These are phyloP conservation scores for Pitta sordida DNA, from an alignment of 2,113 vertebrate genomes.

Conservation along the genomic window DNA sequence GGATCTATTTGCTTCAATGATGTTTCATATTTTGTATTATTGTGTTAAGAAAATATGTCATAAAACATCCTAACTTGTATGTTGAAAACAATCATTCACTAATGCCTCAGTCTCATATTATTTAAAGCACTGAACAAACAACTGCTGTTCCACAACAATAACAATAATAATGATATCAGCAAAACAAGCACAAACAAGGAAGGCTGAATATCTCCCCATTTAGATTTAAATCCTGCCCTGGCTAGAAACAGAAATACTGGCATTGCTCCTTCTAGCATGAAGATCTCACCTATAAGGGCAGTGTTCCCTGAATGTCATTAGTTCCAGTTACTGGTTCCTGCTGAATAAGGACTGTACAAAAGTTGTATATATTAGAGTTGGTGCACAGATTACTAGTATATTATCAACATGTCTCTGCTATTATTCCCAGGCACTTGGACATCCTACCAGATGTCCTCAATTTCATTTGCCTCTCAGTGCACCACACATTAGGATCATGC, in stretches of 20 bases:
- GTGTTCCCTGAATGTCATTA: constrained; percentile 63
- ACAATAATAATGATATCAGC: not conserved
- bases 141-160: not conserved
- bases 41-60: constrained; percentile 29
- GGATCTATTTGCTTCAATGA: constrained; percentile 22
- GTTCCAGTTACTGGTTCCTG: constrained; percentile 34
- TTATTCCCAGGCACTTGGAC: not conserved
- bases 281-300: constrained; percentile 38
- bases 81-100: not conserved
- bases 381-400: constrained; percentile 15
- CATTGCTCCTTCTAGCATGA: constrained; percentile 54
- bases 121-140: constrained; percentile 35
- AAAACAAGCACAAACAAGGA: not conserved
- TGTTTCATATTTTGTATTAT: constrained; percentile 2
- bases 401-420: not conserved
- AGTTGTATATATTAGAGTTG: constrained; percentile 21
- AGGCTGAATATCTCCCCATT: not conserved
- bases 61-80: constrained; percentile 11
- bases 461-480: not conserved
- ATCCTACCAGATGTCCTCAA: not conserved
- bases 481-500: not conserved
- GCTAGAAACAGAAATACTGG: constrained; percentile 26
- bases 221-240: constrained; percentile 41
- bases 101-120: not conserved
- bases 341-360: constrained; percentile 14